Conservation (phyloP, 2,797 vertebrate species). For the Cossypha polioptera region DNA sequence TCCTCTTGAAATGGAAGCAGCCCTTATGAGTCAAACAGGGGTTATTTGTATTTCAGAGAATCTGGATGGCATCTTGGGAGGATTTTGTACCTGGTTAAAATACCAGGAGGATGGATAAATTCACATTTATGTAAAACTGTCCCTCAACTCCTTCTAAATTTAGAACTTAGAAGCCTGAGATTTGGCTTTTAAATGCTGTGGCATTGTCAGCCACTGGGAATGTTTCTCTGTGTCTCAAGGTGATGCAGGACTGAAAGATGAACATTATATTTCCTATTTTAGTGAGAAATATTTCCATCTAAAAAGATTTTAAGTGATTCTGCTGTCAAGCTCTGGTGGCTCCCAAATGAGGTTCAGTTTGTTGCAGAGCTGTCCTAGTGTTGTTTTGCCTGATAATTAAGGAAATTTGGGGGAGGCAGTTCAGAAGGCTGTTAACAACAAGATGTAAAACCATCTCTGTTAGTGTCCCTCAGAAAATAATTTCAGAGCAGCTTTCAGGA, state of each 20-base stretch:
- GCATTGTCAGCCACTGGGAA: not conserved
- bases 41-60: not conserved
- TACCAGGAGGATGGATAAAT: not conserved
- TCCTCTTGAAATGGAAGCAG: not conserved
- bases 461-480: not conserved
- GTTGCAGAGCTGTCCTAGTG: not conserved
- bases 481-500: not conserved
- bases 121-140: not conserved
- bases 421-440: not conserved
- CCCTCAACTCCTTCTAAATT: not conserved
- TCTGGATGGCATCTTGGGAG: not conserved
- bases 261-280: not conserved
- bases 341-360: not conserved
- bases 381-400: constrained; percentile 2
- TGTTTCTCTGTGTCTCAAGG: not conserved
- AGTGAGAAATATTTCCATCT: not conserved
- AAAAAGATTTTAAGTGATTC: not conserved
- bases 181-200: not conserved
- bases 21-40: not conserved
- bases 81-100: not conserved
- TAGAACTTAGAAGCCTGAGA: not conserved
- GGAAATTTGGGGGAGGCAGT: not conserved
- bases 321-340: not conserved
- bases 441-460: not conserved
- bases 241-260: not conserved